Percentiles rank a stretch among this genome's conserved stretches.
These are phyloP conservation scores for Pseudanteris insignis DNA, from an alignment of 2,888 invertebrate species.

Conservation along the genomic window DNA sequence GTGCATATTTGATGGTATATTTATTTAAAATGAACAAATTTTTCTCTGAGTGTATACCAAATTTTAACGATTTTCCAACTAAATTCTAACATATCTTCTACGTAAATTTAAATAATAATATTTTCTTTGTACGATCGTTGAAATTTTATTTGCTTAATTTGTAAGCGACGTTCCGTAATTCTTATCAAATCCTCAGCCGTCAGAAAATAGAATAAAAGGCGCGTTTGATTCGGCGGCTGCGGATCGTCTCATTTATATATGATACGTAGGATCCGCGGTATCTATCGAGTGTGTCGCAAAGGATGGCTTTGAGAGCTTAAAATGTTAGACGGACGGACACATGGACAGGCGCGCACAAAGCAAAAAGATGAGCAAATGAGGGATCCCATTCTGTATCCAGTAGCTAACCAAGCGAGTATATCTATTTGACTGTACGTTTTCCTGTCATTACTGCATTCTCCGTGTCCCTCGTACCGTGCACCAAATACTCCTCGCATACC, in stretches of 20 bases:
- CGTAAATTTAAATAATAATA: no score
- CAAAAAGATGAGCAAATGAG: constrained; percentile 57
- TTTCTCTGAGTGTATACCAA: no score
- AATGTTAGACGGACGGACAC: constrained; percentile 49
- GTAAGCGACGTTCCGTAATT: constrained; percentile 21
- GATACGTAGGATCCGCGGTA: constrained; percentile 41
- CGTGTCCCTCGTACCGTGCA: constrained; percentile 54
- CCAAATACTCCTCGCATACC: constrained; percentile 52
- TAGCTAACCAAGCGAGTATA: constrained; percentile 52
- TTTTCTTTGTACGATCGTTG: no score
- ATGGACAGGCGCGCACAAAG: constrained; percentile 53
- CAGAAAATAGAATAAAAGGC: constrained; percentile 25
- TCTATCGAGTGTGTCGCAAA: constrained; percentile 50
- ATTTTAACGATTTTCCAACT: no score
- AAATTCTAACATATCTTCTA: no score
- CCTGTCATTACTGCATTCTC: constrained; percentile 59
- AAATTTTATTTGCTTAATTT: no score
- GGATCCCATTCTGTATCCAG: constrained; percentile 47
- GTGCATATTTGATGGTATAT: no score
- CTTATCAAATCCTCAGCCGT: constrained; percentile 32
- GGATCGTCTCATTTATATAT: constrained; percentile 39
- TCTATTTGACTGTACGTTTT: constrained; percentile 55
- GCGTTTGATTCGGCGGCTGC: constrained; percentile 23
- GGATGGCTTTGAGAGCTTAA: constrained; percentile 57
- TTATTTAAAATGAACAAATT: no score